These are phyloP conservation scores for Neolamprologus kungweensis DNA, from an alignment of 2,113 vertebrate species.

Conservation along the genomic window DNA sequence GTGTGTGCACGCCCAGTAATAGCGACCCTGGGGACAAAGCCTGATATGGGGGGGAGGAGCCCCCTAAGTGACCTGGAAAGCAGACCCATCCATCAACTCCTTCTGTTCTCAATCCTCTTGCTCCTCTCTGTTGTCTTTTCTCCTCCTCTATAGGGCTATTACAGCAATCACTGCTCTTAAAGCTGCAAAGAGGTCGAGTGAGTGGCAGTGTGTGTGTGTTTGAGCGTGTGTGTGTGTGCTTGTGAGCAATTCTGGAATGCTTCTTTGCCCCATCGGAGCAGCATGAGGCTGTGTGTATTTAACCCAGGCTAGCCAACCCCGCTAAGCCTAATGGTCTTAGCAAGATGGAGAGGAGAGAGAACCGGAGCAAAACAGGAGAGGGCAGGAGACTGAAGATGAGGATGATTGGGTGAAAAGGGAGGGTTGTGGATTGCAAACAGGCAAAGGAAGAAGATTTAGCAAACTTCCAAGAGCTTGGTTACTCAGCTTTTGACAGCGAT, in stretches of 20 bases:
- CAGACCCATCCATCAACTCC: conserved; percentile 60
- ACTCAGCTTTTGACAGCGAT: neutral
- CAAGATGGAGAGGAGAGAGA: neutral
- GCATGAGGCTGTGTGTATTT: conserved; percentile 44
- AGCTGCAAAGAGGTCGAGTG: neutral
- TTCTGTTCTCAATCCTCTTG: conserved; percentile 30
- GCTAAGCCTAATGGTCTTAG: conserved; percentile 26
- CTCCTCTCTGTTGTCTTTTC: conserved; percentile 9
- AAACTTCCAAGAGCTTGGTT: neutral
- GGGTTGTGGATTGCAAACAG: neutral
- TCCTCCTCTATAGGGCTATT: conserved; percentile 33
- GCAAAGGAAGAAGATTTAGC: neutral
- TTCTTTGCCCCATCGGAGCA: neutral
- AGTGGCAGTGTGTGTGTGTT: neutral
- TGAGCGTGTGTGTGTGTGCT: neutral
- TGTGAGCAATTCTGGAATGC: neutral
- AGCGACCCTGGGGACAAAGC: conserved; percentile 37
- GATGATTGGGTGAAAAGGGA: neutral
- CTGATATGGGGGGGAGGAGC: conserved; percentile 8
- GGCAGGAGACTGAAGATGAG: neutral
- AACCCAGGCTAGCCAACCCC: conserved; percentile 12
- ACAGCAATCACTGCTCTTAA: conserved; percentile 51
- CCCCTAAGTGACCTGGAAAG: conserved; percentile 55
- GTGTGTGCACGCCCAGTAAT: conserved; percentile 13
- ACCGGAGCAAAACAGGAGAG: neutral